phyloP scores from a whole-genome alignment of 2,888 invertebrate genomes.

The Vesta saturnalis region DNA sequence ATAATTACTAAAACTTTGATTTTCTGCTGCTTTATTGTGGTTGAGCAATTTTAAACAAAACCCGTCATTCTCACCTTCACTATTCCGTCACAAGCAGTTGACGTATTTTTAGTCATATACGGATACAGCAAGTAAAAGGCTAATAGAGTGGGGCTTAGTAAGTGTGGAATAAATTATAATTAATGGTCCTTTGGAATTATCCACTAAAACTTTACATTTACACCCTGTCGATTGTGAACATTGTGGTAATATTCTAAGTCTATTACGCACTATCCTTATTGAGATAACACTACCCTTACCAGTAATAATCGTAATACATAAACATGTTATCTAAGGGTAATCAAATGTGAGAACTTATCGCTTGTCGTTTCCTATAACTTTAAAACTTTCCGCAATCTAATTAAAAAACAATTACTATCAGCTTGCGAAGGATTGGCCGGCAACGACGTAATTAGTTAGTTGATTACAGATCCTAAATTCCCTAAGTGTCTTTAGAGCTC shows the following conservation, averaged over 20 bases:
- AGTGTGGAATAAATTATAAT: too few relatives aligned
- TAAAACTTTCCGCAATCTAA: neutral
- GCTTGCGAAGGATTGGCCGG: neutral
- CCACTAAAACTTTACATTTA: too few relatives aligned
- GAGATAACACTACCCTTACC: neutral
- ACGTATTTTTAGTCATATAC: too few relatives aligned
- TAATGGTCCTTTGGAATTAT: too few relatives aligned
- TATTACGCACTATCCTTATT: neutral
- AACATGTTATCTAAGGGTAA: neutral
- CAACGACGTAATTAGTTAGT: neutral
- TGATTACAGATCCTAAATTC: conserved; percentile 11
- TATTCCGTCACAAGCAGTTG: too few relatives aligned
- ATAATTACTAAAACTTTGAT: neutral
- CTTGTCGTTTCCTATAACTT: conserved; percentile 1
- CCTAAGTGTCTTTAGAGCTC: conserved; percentile 16
- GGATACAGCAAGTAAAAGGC: too few relatives aligned
- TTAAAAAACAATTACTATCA: neutral
- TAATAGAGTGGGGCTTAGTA: too few relatives aligned
- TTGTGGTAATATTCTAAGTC: neutral
- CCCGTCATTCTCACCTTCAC: too few relatives aligned
- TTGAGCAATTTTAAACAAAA: neutral
- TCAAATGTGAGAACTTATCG: neutral
- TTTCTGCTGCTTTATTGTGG: neutral
- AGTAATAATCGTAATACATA: neutral
- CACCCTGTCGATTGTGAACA: neutral